Base-by-base conservation (phyloP, 1,140 invertebrate genomes). In the Diorhabda sublineata region DNA sequence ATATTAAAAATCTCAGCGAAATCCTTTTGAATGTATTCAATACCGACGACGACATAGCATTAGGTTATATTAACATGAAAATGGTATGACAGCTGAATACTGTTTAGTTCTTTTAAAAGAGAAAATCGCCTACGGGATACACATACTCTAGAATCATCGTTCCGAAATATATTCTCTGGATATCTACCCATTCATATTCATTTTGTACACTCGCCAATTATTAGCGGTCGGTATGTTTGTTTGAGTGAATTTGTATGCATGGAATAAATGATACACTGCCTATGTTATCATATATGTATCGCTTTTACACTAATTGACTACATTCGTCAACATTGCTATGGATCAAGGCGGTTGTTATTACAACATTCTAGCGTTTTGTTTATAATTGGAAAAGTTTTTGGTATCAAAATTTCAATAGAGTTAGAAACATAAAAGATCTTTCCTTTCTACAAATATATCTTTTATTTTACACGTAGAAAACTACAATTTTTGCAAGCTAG, bases 51-150 rank as follows among this genome's bases (percentile, higher is more conserved):
- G 47, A n/a, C 47, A n/a, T 52, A n/a, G 47, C 47, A 77, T 76
- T 77, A 78, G 73, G 72, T 58, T 71, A 73, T 74, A 77, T 78
- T 78, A 78, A 70, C 77, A 78, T 78, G 75, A 78, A 78, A 78
- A 78, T 77, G 75, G 68, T 76, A 73, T 77, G 77, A 78, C 77
- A 78, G 77, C 71, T 78, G 77, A 78, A 78, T 78, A 69, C 76
- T 66, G 45, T 61, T 42, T 52, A 67, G 70, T 67, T 67, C 65
- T 67, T 67, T 66, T 58, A 67, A 45, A 67, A 60, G 65, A 67
- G 65, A 26, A 59, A 64, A 59, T 45, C 57, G 65, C 65, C 65
- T 67, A 57, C 52, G 57, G 63, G 58, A 47, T 26, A 56, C 41
- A 58, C 5, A 26, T 60, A 59, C 42, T 45, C 59, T 61, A 69